phyloP scores from a whole-genome alignment of 1,140 invertebrate genomes.

The Drosophila jambulina region DNA sequence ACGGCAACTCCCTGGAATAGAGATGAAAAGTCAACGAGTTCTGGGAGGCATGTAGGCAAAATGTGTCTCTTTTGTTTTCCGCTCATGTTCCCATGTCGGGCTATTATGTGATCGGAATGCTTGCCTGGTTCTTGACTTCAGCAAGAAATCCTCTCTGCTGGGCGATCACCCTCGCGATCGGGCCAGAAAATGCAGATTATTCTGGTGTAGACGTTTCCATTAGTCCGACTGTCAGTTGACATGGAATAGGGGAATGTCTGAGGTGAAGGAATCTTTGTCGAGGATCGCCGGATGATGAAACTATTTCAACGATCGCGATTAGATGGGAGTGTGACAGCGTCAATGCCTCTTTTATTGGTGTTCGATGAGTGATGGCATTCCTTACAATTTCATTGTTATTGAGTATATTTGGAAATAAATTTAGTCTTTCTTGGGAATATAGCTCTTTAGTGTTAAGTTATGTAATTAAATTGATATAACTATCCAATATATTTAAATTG shows the following conservation, averaged over 20 bases:
- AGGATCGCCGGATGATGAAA: slow-evolving; percentile 14
- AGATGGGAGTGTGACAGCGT: slow-evolving; percentile 11
- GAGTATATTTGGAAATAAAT: neutral
- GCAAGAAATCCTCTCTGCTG: neutral
- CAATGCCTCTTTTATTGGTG: neutral
- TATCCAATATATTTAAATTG: too few relatives aligned
- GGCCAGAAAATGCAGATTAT: slow-evolving; percentile 29
- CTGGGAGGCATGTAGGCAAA: slow-evolving; percentile 46
- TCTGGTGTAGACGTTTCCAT: slow-evolving; percentile 33
- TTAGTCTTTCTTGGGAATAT: too few relatives aligned
- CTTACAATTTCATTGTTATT: neutral
- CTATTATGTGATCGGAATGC: slow-evolving; percentile 50
- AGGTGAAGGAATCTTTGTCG: slow-evolving; percentile 6
- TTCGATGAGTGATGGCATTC: slow-evolving; percentile 2
- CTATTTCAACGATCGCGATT: slow-evolving; percentile 24
- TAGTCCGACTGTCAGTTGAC: slow-evolving; percentile 55
- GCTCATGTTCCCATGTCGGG: slow-evolving; percentile 17
- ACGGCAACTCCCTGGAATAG: slow-evolving; percentile 19
- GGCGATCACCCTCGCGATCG: slow-evolving; percentile 13
- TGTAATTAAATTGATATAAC: too few relatives aligned
- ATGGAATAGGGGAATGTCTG: slow-evolving; percentile 19
- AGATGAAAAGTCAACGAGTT: slow-evolving; percentile 53
- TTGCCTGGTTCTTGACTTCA: slow-evolving; percentile 1
- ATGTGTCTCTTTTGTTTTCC: slow-evolving; percentile 35
- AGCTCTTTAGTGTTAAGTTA: neutral